Conservation (phyloP, 2,888 invertebrate species). For the Tyria jacobaeae region DNA sequence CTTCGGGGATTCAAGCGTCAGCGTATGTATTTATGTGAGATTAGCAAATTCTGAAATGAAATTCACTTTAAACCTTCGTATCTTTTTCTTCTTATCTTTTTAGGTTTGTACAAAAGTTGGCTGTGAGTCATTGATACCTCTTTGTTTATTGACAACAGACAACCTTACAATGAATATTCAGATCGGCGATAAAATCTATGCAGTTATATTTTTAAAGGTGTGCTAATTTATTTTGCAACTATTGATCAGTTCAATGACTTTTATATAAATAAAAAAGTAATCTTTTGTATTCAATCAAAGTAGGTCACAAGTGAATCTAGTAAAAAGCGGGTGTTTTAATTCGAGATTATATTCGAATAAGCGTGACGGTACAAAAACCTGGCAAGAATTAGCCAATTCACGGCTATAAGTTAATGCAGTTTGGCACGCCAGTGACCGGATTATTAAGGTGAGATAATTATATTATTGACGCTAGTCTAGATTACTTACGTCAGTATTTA, state of each 20-base stretch:
- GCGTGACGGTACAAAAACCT: background rate
- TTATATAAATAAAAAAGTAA: background rate
- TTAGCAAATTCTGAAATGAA: too few relatives aligned
- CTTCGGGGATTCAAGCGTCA: too few relatives aligned
- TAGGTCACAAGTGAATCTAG: background rate
- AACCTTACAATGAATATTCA: too few relatives aligned
- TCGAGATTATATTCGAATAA: conserved; percentile 10
- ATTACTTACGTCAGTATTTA: background rate
- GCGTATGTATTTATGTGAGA: too few relatives aligned
- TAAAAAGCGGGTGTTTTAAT: conserved; percentile 11
- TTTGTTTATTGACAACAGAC: too few relatives aligned
- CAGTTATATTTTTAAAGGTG: too few relatives aligned
- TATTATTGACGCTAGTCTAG: background rate
- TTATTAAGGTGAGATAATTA: conserved; percentile 5
- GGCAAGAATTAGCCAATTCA: conserved; percentile 5
- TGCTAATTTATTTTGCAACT: background rate
- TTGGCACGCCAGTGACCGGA: conserved; percentile 9
- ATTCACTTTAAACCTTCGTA: too few relatives aligned
- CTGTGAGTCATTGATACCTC: too few relatives aligned
- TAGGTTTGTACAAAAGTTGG: too few relatives aligned
- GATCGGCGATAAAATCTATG: too few relatives aligned
- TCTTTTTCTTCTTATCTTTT: too few relatives aligned
- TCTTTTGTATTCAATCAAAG: background rate
- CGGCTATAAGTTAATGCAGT: background rate
- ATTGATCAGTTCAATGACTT: background rate